These are phyloP conservation scores for Neodontobutis hainanensis DNA, from an alignment of 2,113 vertebrate genomes.

Conservation along the genomic window DNA sequence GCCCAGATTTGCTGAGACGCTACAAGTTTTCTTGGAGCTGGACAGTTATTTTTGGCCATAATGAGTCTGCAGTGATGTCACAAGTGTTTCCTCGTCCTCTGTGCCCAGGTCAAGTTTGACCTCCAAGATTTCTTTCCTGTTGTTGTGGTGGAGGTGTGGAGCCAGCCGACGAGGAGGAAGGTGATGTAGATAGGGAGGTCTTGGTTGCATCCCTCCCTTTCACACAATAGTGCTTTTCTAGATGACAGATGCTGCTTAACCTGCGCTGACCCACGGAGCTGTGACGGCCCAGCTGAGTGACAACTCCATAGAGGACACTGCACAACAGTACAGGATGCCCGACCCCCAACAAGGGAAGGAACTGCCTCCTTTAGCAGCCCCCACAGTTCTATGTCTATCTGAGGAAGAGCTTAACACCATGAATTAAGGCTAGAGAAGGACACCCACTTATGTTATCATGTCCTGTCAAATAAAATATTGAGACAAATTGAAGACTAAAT, in stretches of 20 bases:
- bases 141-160: slow-evolving; percentile 62
- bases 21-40: slow-evolving; percentile 58
- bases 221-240: slow-evolving; percentile 71
- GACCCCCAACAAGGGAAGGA: slow-evolving; percentile 46
- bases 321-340: slow-evolving; percentile 45
- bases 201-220: slow-evolving; percentile 47
- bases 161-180: slow-evolving; percentile 6
- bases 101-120: slow-evolving; percentile 63
- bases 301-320: slow-evolving; percentile 61
- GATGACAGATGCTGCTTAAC: slow-evolving; percentile 82
- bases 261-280: slow-evolving; percentile 63
- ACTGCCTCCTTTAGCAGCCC: slow-evolving; percentile 61
- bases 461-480: slow-evolving; percentile 69
- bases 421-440: slow-evolving; percentile 61
- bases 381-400: slow-evolving; percentile 54
- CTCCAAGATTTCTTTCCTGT: slow-evolving; percentile 75
- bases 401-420: slow-evolving; percentile 57
- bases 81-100: slow-evolving; percentile 71
- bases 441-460: slow-evolving; percentile 63
- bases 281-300: slow-evolving; percentile 69
- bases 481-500: slow-evolving; percentile 75
- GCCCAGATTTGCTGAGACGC: slow-evolving; percentile 43
- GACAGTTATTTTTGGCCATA: slow-evolving; percentile 68
- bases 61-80: slow-evolving; percentile 70
- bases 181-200: not conserved